A percentile compares a stretch with the other conserved stretches of the same genome.
Evolutionary conservation across 2,888 invertebrate genomes (phyloP).

Genomic region (Ophion obscuratus): DNA sequence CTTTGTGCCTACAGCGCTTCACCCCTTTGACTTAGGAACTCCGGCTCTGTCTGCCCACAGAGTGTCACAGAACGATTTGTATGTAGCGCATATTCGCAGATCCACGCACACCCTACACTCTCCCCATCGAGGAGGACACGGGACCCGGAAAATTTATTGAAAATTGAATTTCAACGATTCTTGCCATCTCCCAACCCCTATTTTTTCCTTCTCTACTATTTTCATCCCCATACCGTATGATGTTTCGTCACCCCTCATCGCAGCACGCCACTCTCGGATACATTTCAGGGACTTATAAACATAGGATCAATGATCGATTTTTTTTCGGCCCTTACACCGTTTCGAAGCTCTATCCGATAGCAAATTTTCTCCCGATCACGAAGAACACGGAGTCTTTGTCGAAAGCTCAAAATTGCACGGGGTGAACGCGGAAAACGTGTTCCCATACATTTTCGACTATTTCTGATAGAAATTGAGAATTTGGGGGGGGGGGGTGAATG

Average conservation of each 20-base stretch:
- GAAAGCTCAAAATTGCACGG: neutral
- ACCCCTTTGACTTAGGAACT: too few relatives aligned
- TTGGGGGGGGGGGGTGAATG: too few relatives aligned
- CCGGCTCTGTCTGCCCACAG: slow-evolving; percentile 5
- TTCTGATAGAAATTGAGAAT: neutral
- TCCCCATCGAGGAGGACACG: slow-evolving; percentile 55
- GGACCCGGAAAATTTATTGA: slow-evolving; percentile 70
- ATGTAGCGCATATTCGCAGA: slow-evolving; percentile 17
- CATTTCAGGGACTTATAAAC: neutral
- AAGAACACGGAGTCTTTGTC: neutral
- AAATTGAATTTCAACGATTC: slow-evolving; percentile 70
- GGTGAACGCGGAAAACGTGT: neutral
- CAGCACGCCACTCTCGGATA: neutral
- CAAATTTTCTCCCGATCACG: neutral
- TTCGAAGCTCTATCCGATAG: neutral
- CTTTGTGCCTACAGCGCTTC: too few relatives aligned
- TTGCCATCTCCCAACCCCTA: slow-evolving; percentile 36
- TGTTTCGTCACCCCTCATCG: neutral
- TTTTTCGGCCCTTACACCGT: neutral
- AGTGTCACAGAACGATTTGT: slow-evolving; percentile 48
- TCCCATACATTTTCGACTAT: neutral
- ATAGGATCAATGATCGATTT: neutral
- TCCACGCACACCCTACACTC: slow-evolving; percentile 3
- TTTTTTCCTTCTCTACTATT: slow-evolving; percentile 45
- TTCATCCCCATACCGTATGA: slow-evolving; percentile 24